These are phyloP conservation scores for Drosophila neotestacea DNA, from an alignment of 2,888 invertebrate species.

Conservation along the genomic window DNA sequence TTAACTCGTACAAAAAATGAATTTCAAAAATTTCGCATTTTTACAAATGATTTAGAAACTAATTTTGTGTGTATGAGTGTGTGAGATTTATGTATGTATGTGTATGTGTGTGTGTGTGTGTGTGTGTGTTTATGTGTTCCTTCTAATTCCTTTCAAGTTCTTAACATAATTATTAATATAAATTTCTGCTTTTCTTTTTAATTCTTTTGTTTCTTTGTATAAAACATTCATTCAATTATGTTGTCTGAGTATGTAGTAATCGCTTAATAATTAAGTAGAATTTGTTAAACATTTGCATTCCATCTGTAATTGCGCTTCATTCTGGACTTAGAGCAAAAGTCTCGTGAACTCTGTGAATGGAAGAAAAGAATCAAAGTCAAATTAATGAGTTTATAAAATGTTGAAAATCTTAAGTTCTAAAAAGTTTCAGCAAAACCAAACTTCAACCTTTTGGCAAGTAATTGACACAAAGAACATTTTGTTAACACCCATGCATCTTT, in stretches of 20 bases:
- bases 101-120: conserved; percentile 20
- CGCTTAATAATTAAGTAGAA: conserved; percentile 57
- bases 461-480: neutral
- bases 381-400: neutral
- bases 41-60: conserved; percentile 70
- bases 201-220: conserved; percentile 35
- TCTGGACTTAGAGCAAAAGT: conserved; percentile 81
- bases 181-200: conserved; percentile 22
- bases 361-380: conserved; percentile 10
- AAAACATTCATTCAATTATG: conserved; percentile 66
- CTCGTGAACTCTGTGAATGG: conserved; percentile 82
- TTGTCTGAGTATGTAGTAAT: conserved; percentile 74
- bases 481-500: neutral
- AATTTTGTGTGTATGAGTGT: conserved; percentile 38
- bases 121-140: conserved; percentile 38
- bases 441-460: neutral
- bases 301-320: conserved; percentile 26
- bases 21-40: conserved; percentile 42
- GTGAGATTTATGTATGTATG: conserved; percentile 34
- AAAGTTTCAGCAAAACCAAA: conserved; percentile 1
- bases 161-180: conserved; percentile 35
- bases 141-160: conserved; percentile 26
- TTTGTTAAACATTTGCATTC: conserved; percentile 39
- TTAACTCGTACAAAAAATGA: conserved; percentile 53
- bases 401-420: neutral